phyloP scores from a whole-genome alignment of 2,113 vertebrate genomes.

The Mormyrus iriodes region DNA sequence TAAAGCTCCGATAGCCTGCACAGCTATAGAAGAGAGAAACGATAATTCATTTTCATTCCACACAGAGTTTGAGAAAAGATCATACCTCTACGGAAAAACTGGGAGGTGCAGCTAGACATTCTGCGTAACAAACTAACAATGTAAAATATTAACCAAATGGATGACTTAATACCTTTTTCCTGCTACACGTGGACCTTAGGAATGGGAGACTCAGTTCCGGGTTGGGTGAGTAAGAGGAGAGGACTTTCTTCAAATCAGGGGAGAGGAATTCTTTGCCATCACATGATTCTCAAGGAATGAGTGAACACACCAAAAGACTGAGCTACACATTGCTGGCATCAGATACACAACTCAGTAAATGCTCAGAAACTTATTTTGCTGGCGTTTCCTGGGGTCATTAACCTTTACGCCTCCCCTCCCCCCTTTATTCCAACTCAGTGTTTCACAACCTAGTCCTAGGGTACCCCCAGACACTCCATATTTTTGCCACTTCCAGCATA shows the following conservation, averaged over 20 bases:
- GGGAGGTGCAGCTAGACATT: not conserved
- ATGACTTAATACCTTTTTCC: not conserved
- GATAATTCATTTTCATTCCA: not conserved
- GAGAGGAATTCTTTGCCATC: not conserved
- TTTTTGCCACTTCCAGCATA: not conserved
- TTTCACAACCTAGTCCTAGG: not conserved
- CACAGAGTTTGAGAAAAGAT: not conserved
- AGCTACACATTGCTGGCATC: not conserved
- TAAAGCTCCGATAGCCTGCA: not conserved
- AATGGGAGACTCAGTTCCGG: not conserved
- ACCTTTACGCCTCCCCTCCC: not conserved
- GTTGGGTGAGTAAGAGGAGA: not conserved
- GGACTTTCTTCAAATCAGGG: not conserved
- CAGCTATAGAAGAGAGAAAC: not conserved
- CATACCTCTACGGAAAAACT: not conserved
- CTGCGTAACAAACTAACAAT: not conserved
- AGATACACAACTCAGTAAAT: not conserved
- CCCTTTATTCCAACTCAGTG: not conserved
- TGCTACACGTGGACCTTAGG: not conserved
- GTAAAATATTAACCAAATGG: not conserved
- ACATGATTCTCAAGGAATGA: not conserved
- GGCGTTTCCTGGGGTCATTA: not conserved
- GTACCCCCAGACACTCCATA: not conserved
- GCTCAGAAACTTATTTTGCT: not conserved
- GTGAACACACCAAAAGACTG: not conserved